Base-by-base conservation (phyloP, 2,113 vertebrate genomes). In the Promerops cafer region DNA sequence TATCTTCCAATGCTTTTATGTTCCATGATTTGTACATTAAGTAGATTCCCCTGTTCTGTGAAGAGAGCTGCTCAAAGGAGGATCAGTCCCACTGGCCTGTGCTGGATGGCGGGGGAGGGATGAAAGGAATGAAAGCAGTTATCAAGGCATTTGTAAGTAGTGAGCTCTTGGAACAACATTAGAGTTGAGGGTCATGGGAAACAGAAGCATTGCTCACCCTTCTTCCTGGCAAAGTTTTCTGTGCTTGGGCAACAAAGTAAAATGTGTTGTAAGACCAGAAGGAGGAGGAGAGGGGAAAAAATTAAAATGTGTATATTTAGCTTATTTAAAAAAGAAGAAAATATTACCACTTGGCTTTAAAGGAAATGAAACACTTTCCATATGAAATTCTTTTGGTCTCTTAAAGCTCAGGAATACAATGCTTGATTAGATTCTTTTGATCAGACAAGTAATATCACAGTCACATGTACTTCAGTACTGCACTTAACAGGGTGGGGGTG, bases 161-260 rank as follows among this genome's bases (percentile, higher is more conserved):
- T 75, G 96, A 98, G 95, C 95, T 97, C 96, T 98, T 98, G 97
- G 98, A 98, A 98, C 94, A 95, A 98, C 97, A 97, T 97, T 92
- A 98, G 96, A 97, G 97, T 90, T 77, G 76, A 97, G 97, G 98
- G 98, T 98, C 98, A 98, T 98, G 98, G 98, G 98, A 98, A 98
- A 98, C 94, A 98, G 95, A 95, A 97, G 94, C 89, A 96, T 91
- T 80, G 81, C 96, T 98, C 97, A 98, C 97, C 97, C 98, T 96
- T 96, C 97, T 98, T 98, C 97, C 98, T 98, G 98, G 97, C 97
- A 96, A 95, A 92, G 92, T 89, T 96, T 96, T 97, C 87, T 96
- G 76, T 47, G 82, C 89, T 93, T 93, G 96, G 92, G 97, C 87
- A 96, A 95, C 90, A 91, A 93, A 96, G 83, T 96, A 96, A 84